These are phyloP conservation scores for Fukomys damarensis DNA, from an alignment of 2,113 vertebrate species.

Conservation along the genomic window DNA sequence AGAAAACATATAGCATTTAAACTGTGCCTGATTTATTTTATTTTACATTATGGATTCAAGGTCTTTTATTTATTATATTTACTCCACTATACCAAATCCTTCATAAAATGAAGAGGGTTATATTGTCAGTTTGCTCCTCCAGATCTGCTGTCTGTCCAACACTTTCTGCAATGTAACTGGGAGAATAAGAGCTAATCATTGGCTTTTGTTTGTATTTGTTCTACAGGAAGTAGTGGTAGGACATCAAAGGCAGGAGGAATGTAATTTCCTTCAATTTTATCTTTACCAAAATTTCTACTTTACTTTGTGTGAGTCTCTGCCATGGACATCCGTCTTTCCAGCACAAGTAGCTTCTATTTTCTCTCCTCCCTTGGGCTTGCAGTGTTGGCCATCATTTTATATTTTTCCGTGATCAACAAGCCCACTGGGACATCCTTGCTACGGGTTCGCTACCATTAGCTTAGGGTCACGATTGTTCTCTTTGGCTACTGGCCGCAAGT, in stretches of 20 bases:
- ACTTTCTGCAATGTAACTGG: not conserved
- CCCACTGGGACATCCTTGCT: fast-evolving
- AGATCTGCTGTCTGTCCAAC: not conserved
- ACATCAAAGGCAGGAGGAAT: not conserved
- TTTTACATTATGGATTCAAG: not conserved
- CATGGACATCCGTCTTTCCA: not conserved
- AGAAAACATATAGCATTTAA: not conserved
- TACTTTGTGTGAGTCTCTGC: not conserved
- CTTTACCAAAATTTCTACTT: not conserved
- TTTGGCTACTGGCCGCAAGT: not conserved
- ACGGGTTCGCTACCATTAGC: not conserved
- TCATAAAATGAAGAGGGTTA: no score
- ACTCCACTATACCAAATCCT: not conserved
- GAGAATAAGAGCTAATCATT: not conserved
- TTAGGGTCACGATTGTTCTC: not conserved
- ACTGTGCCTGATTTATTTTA: not conserved
- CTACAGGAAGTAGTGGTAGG: not conserved
- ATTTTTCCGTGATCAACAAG: not conserved
- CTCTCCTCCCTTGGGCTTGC: not conserved
- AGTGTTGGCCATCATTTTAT: no score
- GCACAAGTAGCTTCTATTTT: no score
- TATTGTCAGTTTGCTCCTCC: not conserved
- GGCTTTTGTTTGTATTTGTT: not conserved
- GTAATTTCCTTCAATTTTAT: not conserved
- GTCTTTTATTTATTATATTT: not conserved